A percentile compares a stretch with the other conserved stretches of the same genome.
Evolutionary conservation across 2,888 invertebrate species (phyloP).

Genomic region (Aromia moschata): DNA sequence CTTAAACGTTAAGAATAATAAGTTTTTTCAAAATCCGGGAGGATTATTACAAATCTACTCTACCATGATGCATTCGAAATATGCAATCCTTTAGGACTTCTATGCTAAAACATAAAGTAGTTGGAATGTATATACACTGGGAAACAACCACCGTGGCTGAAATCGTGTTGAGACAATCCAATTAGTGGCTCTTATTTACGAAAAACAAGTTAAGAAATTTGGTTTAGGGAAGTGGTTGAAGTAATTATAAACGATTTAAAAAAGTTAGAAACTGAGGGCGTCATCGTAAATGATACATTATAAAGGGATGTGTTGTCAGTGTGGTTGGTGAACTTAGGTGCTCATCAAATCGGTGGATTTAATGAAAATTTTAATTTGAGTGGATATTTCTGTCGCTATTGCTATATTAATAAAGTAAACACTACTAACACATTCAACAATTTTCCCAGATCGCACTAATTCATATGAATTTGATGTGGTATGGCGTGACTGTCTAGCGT

Average conservation of each 20-base stretch:
- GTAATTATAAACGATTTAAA: conserved; percentile 42
- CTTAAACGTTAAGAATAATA: neutral
- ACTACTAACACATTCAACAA: neutral
- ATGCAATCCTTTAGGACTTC: conserved; percentile 51
- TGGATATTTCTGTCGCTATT: conserved; percentile 43
- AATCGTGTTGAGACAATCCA: conserved; percentile 45
- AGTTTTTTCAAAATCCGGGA: neutral
- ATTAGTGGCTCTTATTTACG: conserved; percentile 47
- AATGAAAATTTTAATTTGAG: conserved; percentile 44
- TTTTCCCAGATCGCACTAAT: neutral
- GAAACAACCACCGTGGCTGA: conserved; percentile 43
- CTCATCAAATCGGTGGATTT: conserved; percentile 50
- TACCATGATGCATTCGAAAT: conserved; percentile 52
- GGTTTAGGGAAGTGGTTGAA: conserved; percentile 39
- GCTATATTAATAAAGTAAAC: conserved; percentile 2
- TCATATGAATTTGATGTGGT: conserved; percentile 11
- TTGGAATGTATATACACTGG: conserved; percentile 48
- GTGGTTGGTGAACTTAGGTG: conserved; percentile 46
- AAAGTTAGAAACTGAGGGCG: conserved; percentile 43
- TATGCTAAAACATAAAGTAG: conserved; percentile 48
- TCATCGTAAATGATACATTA: conserved; percentile 26
- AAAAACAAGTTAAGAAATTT: conserved; percentile 44
- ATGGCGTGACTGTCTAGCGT: neutral
- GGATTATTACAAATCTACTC: conserved; percentile 31
- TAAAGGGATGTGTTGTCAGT: conserved; percentile 42